Evolutionary conservation across 2,888 invertebrate genomes (phyloP), one percentile per base, ranked within the genome.

Genomic region (Baronia brevicornis): DNA sequence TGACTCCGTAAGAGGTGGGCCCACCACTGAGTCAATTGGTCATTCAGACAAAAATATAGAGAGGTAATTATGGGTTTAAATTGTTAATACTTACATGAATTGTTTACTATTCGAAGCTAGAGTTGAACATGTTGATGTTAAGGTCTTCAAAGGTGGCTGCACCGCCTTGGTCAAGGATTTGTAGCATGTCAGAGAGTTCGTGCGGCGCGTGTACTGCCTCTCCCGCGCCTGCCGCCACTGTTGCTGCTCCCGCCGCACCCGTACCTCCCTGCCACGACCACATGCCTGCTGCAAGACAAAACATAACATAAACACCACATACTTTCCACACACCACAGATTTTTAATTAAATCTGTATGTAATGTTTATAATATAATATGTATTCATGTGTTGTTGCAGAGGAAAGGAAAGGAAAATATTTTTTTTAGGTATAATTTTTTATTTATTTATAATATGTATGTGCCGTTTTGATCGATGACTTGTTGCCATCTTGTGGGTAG

Each of bases 101-200:
- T 32, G 8, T 39, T 26, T 41, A 42, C 53, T 78, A 84, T 53
- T 84, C 82, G 48, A 84, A 84, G 61, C 68, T 80, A 51, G 94
- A 90, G 67, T 92, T 95, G 72, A 96, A 96, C 95, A 96, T 96
- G 58, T 90, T 90, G 51, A 96, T 88, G 62, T 92, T 93, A 56
- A 96, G 87, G 72, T 96, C 96, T 68, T 95, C 95, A 68, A 96
- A 96, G 13, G 93, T 90, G 36, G 93, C 87, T 19, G 92, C 88
- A 28, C 90, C 92, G 54, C 91, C 90, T 67, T 94, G 94, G 75
- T 95, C 94, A 34, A 96, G 82, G 90, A 96, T 95, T 77, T 96
- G 95, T 54, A 96, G 84, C 95, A 96, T 95, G 60, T 96, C 96
- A 7, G 94, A 92, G 34, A 96, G 87, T 79, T 95, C 95, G 44